Base-by-base conservation (phyloP, 2,113 vertebrate species). In the Indicator maculatus region DNA sequence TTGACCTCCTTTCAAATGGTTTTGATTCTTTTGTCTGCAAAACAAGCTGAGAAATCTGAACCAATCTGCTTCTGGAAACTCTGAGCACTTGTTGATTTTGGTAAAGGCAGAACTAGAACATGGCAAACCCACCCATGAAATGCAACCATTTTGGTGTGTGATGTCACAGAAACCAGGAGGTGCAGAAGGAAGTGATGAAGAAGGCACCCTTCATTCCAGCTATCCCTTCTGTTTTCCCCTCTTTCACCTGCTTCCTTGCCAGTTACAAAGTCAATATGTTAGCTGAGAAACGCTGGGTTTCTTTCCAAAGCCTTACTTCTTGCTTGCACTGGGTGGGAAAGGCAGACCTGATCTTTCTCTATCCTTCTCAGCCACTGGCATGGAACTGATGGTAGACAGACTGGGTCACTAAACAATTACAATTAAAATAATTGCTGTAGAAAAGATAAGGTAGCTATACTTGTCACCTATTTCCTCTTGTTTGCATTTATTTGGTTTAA, bases 11-110 rank as follows among this genome's bases (percentile, higher is more conserved):
- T 96, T 91, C 81, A 67, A 81, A 89, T 56, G 83, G 6, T 93
- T 96, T 94, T 91, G 50, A 76, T 92, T 92, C 86, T 91, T 94
- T 84, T 83, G 73, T 91, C 82, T 90, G 84, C 44, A 91, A 95
- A 96, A 89, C 72, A 93, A 91, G 61, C 45, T 86, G 63, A 72
- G 92, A 91, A 72, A 84, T 44, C n/a, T 38, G 41, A 89, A 94
- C 39, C 38, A 72, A 67, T 61, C 60, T 77, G 30, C 33, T 91
- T 78, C 80, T 82, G 76, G 47, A 96, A 88, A 82, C 15, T 56
- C 41, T 13, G 38, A 61, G 83, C 38, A 58, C 18, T 84, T 84
- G 27, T 16, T 83, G 60, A 88, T 95, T 86, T 89, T 81, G 70
- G 24, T 63, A 52, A 65, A 73, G 36, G 38, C 12, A 56, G 56